Percentiles rank a stretch among this genome's conserved stretches.
Conservation (phyloP, 37 sponge, comb jelly and placozoan genomes). For the Ephydatia muelleri region DNA sequence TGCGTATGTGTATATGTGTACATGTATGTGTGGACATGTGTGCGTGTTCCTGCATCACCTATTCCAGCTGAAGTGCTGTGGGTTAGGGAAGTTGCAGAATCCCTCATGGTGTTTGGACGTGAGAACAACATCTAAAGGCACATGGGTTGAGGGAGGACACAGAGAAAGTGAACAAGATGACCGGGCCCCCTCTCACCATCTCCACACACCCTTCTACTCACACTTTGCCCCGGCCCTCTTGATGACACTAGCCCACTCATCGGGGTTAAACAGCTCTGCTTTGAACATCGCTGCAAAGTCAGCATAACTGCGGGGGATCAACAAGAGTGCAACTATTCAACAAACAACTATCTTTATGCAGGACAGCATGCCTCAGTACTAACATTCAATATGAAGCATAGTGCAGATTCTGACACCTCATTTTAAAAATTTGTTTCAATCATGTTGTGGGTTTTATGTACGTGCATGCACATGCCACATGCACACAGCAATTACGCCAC, state of each 20-base stretch:
- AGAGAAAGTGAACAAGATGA: neutral
- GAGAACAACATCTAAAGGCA: constrained; percentile 67
- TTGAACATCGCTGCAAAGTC: constrained; percentile 91
- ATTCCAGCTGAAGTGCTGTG: constrained; percentile 86
- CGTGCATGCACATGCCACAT: neutral
- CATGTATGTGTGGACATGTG: no score
- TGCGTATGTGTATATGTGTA: neutral
- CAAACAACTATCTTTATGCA: neutral
- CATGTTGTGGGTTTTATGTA: neutral
- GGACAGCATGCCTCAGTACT: neutral
- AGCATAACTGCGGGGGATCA: constrained; percentile 36
- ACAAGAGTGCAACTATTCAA: neutral
- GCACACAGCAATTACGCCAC: no score
- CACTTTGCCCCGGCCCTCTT: constrained; percentile 84
- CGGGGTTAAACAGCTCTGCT: constrained; percentile 79
- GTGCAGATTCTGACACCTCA: no score
- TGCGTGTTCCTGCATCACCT: no score
- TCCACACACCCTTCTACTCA: constrained; percentile 10
- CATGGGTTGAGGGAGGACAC: neutral
- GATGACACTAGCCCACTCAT: constrained; percentile 78
- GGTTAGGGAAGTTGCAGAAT: constrained; percentile 75
- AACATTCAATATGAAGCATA: neutral
- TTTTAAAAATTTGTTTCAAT: neutral
- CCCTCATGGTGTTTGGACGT: constrained; percentile 89
- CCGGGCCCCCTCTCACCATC: neutral